Percentiles rank a stretch among this genome's conserved stretches.
phyloP scores from a whole-genome alignment of 2,797 vertebrate species.

The Myripristis murdjan region DNA sequence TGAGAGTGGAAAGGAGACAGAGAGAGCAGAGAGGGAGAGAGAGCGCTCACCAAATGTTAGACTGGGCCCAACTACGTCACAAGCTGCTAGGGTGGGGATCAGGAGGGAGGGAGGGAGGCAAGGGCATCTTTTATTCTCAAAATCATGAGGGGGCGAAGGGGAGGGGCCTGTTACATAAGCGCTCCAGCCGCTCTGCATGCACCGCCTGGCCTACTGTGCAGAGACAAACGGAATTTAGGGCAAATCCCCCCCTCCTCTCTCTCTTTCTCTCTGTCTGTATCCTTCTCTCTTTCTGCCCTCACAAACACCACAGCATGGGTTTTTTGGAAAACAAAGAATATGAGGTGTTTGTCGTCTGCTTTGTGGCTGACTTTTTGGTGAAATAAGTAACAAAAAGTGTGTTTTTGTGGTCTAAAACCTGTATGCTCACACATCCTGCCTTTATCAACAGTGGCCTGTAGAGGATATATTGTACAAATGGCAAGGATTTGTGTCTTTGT shows the following conservation, averaged over 20 bases:
- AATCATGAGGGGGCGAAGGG: slow-evolving; percentile 51
- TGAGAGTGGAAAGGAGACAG: slow-evolving; percentile 8
- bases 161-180: slow-evolving; percentile 77
- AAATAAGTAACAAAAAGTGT: neutral
- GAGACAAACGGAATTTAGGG: slow-evolving; percentile 77
- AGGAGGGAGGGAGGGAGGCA: slow-evolving; percentile 11
- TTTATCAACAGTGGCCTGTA: slow-evolving; percentile 7
- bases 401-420: neutral
- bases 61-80: slow-evolving; percentile 38
- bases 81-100: slow-evolving; percentile 31
- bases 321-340: slow-evolving; percentile 37
- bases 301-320: slow-evolving; percentile 46
- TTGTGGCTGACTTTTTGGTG: slow-evolving; percentile 3
- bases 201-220: slow-evolving; percentile 77
- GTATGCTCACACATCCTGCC: neutral
- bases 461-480: neutral
- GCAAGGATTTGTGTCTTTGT: neutral
- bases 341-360: slow-evolving; percentile 4
- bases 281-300: slow-evolving; percentile 58
- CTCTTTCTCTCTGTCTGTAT: slow-evolving; percentile 52
- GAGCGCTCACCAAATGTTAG: slow-evolving; percentile 48
- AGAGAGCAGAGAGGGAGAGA: slow-evolving; percentile 5
- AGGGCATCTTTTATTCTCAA: slow-evolving; percentile 70
- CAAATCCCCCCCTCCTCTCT: slow-evolving; percentile 59
- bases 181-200: slow-evolving; percentile 75